Percentiles rank a stretch among this genome's conserved stretches.
phyloP scores from a whole-genome alignment of 2,113 vertebrate genomes.

The Calidris pygmaea region DNA sequence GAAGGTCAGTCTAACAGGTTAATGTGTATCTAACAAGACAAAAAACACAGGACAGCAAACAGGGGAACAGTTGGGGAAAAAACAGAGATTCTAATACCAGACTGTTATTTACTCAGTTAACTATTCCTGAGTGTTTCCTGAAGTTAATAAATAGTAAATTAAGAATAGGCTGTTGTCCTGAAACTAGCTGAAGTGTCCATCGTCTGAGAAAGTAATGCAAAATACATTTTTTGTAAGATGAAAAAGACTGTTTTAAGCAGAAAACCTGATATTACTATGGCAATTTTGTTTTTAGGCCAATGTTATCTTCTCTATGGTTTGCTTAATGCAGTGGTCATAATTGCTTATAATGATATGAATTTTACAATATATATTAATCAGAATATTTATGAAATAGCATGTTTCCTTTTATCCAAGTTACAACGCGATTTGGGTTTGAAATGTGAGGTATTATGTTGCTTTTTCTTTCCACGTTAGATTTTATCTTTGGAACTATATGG shows the following conservation, averaged over 20 bases:
- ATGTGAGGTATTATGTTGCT: not conserved
- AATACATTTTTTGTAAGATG: not conserved
- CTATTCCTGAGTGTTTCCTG: not conserved
- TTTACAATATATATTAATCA: constrained; percentile 15
- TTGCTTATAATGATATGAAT: not conserved
- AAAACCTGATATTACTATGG: not conserved
- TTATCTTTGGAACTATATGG: constrained; percentile 36
- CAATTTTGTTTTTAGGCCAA: not conserved
- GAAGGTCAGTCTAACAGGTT: constrained; percentile 36
- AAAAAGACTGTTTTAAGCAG: constrained; percentile 28
- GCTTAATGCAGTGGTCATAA: not conserved
- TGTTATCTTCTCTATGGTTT: not conserved
- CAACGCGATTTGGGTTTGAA: not conserved
- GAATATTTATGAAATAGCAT: not conserved
- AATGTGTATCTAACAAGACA: constrained; percentile 41
- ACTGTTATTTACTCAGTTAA: not conserved
- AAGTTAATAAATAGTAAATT: constrained; percentile 9
- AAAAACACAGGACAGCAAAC: constrained; percentile 20
- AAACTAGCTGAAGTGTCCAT: not conserved
- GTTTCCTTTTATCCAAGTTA: not conserved
- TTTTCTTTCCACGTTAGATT: constrained; percentile 27
- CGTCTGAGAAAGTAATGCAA: not conserved
- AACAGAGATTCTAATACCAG: not conserved
- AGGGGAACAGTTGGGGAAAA: not conserved
- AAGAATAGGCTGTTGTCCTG: not conserved